phyloP scores from a whole-genome alignment of 2,888 invertebrate species.

The Linyphia triangularis region DNA sequence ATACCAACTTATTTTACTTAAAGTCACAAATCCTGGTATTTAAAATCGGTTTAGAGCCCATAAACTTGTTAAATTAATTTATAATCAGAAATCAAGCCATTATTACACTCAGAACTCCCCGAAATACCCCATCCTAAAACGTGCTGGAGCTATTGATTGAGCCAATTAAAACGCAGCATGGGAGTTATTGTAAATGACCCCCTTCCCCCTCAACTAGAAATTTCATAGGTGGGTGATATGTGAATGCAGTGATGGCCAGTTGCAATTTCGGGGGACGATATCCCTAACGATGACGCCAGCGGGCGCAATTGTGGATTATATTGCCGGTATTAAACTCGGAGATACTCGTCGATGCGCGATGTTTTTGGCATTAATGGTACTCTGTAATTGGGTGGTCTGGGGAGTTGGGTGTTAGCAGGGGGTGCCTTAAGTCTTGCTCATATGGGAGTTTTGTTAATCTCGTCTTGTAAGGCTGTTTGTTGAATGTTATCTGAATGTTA shows the following conservation, averaged over 20 bases:
- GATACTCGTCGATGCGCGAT: not conserved
- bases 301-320: not conserved
- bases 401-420: not conserved
- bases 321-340: not conserved
- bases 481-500: too few species aligned
- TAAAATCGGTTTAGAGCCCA: too few species aligned
- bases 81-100: not conserved
- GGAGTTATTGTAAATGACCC: not conserved
- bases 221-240: not conserved
- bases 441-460: not conserved
- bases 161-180: not conserved
- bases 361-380: not conserved
- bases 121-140: too few species aligned
- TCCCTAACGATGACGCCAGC: not conserved
- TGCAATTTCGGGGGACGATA: not conserved
- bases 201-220: not conserved
- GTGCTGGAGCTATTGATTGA: not conserved
- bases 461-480: not conserved
- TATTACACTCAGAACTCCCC: not conserved
- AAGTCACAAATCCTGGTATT: too few species aligned
- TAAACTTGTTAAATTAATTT: too few species aligned
- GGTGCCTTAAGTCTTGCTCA: not conserved
- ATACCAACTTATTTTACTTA: too few species aligned
- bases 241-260: not conserved
- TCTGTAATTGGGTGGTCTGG: not conserved